phyloP scores from a whole-genome alignment of 2,797 vertebrate genomes.

The Botia kubotai region DNA sequence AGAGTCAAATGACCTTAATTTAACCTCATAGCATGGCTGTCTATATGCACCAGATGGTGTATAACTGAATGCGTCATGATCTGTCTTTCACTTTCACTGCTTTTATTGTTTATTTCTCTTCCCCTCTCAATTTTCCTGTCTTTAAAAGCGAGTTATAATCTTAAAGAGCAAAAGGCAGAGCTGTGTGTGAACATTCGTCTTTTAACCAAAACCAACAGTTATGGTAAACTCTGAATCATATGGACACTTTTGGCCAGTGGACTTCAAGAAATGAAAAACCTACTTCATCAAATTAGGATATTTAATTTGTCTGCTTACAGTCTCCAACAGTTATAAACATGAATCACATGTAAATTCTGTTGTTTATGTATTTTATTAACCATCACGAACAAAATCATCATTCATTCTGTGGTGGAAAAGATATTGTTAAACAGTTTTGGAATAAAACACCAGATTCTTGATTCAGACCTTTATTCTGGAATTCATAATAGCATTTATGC shows the following conservation, averaged over 20 bases:
- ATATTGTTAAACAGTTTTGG: too few species aligned
- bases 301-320: too few species aligned
- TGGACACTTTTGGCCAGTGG: neutral
- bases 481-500: too few species aligned
- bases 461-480: too few species aligned
- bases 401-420: too few species aligned
- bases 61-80: slow-evolving; percentile 19
- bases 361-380: too few species aligned
- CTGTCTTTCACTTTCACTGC: slow-evolving; percentile 8
- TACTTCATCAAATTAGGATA: too few species aligned
- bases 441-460: too few species aligned
- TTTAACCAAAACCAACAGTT: neutral
- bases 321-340: too few species aligned
- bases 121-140: neutral
- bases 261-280: neutral
- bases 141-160: neutral
- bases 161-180: neutral
- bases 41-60: slow-evolving; percentile 37
- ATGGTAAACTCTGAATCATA: neutral
- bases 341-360: too few species aligned
- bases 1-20: slow-evolving; percentile 26
- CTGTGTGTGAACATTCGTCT: neutral
- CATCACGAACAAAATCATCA: too few species aligned
- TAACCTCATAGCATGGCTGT: slow-evolving; percentile 31
- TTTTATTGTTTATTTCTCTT: neutral